phyloP scores from a whole-genome alignment of 2,888 invertebrate species.

The Harpalus rubripes region DNA sequence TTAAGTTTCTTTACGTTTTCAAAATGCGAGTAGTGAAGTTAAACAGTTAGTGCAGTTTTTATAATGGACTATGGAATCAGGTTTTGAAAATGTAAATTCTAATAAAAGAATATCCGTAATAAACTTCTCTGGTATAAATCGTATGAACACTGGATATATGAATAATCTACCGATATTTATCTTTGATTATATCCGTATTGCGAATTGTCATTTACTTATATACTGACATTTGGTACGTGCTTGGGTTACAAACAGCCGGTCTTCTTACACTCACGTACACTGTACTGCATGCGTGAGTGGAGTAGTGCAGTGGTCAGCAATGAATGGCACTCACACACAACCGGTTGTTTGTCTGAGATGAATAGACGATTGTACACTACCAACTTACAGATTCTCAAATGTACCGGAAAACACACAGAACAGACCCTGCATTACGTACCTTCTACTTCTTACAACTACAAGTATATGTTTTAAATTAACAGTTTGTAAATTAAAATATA shows the following conservation, averaged over 20 bases:
- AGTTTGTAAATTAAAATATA: too few relatives aligned
- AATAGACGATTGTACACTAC: constrained; percentile 10
- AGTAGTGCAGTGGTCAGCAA: constrained; percentile 27
- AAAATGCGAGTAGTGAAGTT: too few relatives aligned
- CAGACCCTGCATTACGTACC: background rate
- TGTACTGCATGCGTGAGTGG: constrained; percentile 12
- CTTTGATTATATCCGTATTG: background rate
- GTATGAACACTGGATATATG: too few relatives aligned
- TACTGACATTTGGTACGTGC: constrained; percentile 2
- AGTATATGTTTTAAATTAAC: too few relatives aligned
- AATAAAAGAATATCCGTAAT: too few relatives aligned
- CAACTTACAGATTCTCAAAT: constrained; percentile 6
- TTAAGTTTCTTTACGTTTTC: too few relatives aligned
- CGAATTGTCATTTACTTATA: background rate
- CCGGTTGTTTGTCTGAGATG: constrained; percentile 20
- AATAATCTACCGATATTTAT: background rate
- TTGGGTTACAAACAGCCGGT: constrained; percentile 7
- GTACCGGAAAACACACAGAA: constrained; percentile 3
- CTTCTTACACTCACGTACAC: constrained; percentile 26
- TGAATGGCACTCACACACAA: constrained; percentile 26
- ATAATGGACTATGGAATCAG: too few relatives aligned
- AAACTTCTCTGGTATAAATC: too few relatives aligned
- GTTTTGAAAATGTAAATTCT: too few relatives aligned
- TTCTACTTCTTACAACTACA: background rate
- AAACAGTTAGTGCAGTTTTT: too few relatives aligned